phyloP scores from a whole-genome alignment of 2,113 vertebrate species.

The Physeter macrocephalus region DNA sequence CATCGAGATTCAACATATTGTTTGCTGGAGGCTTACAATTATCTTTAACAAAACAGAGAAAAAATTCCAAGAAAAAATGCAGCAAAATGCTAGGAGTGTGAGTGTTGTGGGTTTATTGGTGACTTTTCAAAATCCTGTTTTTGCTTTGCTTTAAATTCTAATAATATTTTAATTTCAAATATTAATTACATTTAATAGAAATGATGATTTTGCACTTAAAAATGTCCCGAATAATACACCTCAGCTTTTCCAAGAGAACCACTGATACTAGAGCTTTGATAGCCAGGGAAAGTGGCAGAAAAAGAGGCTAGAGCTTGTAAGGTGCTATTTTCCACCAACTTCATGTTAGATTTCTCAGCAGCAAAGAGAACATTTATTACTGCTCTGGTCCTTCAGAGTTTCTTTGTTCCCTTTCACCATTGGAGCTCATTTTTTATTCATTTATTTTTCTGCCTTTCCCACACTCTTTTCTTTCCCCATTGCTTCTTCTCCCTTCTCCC shows the following conservation, averaged over 20 bases:
- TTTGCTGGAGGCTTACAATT: background rate
- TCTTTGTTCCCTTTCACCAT: background rate
- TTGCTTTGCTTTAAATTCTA: conserved; percentile 9
- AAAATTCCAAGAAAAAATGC: background rate
- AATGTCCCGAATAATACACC: background rate
- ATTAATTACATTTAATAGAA: background rate
- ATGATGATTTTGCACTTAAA: background rate
- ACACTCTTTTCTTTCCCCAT: background rate
- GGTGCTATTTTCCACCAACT: background rate
- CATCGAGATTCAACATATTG: background rate
- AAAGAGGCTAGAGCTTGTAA: background rate
- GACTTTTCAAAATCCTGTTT: background rate
- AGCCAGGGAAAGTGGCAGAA: background rate
- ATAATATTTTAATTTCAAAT: background rate
- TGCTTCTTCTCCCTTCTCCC: background rate
- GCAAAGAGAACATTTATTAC: background rate
- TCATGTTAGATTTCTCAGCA: conserved; percentile 4
- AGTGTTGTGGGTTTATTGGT: background rate
- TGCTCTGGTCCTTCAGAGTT: background rate
- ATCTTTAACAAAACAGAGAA: background rate
- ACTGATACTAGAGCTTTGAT: conserved; percentile 5
- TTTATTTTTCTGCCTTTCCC: background rate
- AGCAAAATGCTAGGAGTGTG: background rate
- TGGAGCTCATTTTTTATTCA: background rate
- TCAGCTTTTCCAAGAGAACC: background rate